phyloP scores from a whole-genome alignment of 2,113 vertebrate genomes.

The Hemicordylus capensis region DNA sequence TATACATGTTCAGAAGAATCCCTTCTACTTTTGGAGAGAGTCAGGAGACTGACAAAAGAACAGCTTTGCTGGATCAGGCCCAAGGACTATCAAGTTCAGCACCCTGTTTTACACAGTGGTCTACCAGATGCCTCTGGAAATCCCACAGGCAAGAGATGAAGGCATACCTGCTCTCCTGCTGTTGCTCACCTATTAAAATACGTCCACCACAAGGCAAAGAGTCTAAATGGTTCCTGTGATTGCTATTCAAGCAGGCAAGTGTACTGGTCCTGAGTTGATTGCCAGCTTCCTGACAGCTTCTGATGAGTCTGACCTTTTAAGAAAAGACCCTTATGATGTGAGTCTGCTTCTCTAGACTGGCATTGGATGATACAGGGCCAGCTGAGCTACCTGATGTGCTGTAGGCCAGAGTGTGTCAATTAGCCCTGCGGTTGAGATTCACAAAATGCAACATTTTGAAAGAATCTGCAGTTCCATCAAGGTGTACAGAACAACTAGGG shows the following conservation, averaged over 20 bases:
- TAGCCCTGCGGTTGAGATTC: neutral
- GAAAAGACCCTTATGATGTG: neutral
- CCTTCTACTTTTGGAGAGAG: too few relatives aligned
- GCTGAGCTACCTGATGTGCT: conserved; percentile 1
- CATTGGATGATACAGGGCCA: neutral
- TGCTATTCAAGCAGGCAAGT: conserved; percentile 22
- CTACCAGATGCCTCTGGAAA: too few relatives aligned
- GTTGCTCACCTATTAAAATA: too few relatives aligned
- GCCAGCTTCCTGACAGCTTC: conserved; percentile 42
- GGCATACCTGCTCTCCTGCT: too few relatives aligned
- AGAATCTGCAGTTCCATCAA: neutral
- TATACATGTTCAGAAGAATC: too few relatives aligned
- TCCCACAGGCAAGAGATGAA: too few relatives aligned
- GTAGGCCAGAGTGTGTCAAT: conserved; percentile 29
- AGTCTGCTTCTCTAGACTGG: conserved; percentile 1
- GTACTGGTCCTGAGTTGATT: conserved; percentile 29
- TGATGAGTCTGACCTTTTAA: conserved; percentile 14
- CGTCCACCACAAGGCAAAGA: conserved; percentile 42
- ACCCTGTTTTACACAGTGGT: too few relatives aligned
- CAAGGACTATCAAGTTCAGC: neutral
- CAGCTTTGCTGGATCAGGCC: neutral
- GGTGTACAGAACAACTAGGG: neutral
- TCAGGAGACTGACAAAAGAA: neutral
- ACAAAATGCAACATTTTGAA: neutral
- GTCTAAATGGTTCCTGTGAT: conserved; percentile 11